Evolutionary conservation across 2,888 invertebrate genomes (phyloP), one percentile per base, ranked within the genome.

Genomic region (Hyles lineata): DNA sequence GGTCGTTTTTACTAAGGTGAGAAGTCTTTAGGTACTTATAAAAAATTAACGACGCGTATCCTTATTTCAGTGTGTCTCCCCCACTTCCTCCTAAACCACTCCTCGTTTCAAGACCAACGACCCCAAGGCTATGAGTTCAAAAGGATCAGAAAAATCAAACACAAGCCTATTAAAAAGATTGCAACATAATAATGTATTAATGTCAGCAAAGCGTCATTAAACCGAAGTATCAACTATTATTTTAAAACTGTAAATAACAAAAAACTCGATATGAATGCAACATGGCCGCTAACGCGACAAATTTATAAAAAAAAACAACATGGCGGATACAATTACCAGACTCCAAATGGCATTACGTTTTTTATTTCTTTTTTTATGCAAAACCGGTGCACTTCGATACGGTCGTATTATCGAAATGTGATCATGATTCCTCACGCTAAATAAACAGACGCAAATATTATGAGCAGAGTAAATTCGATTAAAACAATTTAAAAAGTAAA

Each of bases 311-410:
- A n/a, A 85, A 87, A 84, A 85, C 87, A 89, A 88, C 82, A 87
- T 85, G 79, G 85, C 88, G 89, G 90, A 90, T 86, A 87, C 90
- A 86, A 89, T 90, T 89, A 89, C 81, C 82, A 80, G 80, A 80
- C 77, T 78, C 43, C 43, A 80, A 84, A 84, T 78, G 77, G 79
- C 76, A 80, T 79, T 78, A 78, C 75, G 77, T 79, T 80, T 81
- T 80, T 50, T 67, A 43, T 35, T 43, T 43, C 83, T 84, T 81
- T 76, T 76, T 75, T 76, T 74, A 75, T 43, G 29, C 70, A 70
- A 74, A 75, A 77, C 78, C 78, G 75, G 81, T 78, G 73, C 70
- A 76, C 80, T 87, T 84, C 71, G 84, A 72, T 74, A 81, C 80
- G 83, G 83, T 80, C 74, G 72, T 84, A 75, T 77, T 79, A 80